Base-by-base conservation (phyloP, 2,888 invertebrate genomes). In the Coremacera marginata region DNA sequence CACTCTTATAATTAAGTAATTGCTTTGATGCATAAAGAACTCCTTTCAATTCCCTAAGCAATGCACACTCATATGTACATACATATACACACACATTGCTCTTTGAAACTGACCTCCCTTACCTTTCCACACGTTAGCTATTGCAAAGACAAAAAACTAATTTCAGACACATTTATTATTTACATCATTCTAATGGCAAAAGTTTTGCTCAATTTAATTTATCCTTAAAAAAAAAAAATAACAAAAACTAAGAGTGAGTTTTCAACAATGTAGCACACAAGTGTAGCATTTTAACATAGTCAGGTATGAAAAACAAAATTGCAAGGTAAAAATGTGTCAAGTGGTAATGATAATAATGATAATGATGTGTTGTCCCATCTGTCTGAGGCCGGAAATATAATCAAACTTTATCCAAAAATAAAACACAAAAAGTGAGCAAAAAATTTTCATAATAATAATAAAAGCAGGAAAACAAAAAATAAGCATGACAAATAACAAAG, bases 311-410 rank as follows among this genome's bases (percentile, higher is more conserved):
- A n/a, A 27, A 60, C 60, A 60, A 60, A 60, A 22, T 27, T 60
- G 16, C 11, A 27, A 60, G 27, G 9, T 27, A 27, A 60, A 60
- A 60, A 60, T 60, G 14, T 60, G 60, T 27, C 60, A 60, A 60
- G 27, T 22, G 60, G 25, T 60, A 60, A 60, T 60, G 60, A 60
- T 60, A 60, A 60, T 60, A 60, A 60, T 60, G 60, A 60, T 60
- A 60, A 60, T 60, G 60, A 60, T 60, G 60, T 60, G 55, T 55
- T 11, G 60, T 60, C 25, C 14, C 60, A 60, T 25, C 60, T 60
- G 60, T 60, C 27, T 60, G 27, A 44, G 44, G 60, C 25, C 27
- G 27, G 27, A 60, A 1, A 60, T 22, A 27, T 44, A 44, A 44
- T 44, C 37, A 37, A 37, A 57, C 22, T 25, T 37, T 7, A 37